A percentile compares a stretch with the other conserved stretches of the same genome.
phyloP scores from a whole-genome alignment of 2,888 invertebrate genomes.

The Pseudococcus viburni region DNA sequence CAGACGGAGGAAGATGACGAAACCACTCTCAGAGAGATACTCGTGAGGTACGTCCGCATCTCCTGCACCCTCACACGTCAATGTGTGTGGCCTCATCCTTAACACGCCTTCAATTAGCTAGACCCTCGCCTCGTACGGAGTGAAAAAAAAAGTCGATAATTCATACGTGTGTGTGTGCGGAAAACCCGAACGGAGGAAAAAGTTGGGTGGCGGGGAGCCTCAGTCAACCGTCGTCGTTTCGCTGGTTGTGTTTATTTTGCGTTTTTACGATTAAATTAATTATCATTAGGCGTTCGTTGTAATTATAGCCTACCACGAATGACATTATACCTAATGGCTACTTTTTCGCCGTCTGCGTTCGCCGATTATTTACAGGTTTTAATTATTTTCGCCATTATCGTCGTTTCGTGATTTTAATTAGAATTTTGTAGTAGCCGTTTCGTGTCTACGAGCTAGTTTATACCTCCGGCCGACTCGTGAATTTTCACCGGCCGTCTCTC shows the following conservation, averaged over 20 bases:
- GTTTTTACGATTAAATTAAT: conserved; percentile 46
- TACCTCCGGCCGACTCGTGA: neutral
- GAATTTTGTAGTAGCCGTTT: conserved; percentile 42
- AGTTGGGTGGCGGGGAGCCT: neutral
- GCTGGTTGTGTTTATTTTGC: conserved; percentile 37
- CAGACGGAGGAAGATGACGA: conserved; percentile 78
- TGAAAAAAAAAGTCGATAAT: neutral
- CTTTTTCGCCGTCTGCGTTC: conserved; percentile 37
- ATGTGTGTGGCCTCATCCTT: neutral
- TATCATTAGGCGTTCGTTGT: conserved; percentile 47
- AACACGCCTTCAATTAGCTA: conserved; percentile 41
- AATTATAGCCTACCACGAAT: conserved; percentile 38
- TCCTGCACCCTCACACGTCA: neutral
- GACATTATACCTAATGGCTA: conserved; percentile 47
- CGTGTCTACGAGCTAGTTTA: conserved; percentile 24
- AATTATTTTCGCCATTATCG: conserved; percentile 41
- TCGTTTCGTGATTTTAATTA: conserved; percentile 47
- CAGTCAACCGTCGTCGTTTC: neutral
- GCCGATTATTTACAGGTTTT: conserved; percentile 44
- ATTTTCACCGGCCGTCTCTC: neutral
- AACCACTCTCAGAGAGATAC: conserved; percentile 94
- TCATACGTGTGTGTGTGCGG: neutral
- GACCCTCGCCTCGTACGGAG: neutral
- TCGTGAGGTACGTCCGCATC: conserved; percentile 83
- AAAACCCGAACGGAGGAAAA: neutral